phyloP scores from a whole-genome alignment of 2,888 invertebrate species.

The Arrhopalites spinosus region DNA sequence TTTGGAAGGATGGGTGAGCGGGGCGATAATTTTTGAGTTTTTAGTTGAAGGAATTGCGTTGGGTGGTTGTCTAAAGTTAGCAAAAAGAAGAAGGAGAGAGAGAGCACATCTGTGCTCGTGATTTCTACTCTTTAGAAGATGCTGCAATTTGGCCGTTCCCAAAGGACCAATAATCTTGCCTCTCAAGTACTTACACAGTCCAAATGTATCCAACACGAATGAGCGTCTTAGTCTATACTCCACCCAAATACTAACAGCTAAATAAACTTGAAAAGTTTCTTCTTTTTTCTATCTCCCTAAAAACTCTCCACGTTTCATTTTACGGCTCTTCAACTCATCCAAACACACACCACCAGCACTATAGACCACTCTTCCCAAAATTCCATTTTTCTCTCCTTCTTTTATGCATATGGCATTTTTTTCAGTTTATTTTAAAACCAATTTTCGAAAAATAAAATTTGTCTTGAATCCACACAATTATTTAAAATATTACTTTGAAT shows the following conservation, averaged over 20 bases:
- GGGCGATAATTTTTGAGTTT: slow-evolving; percentile 18
- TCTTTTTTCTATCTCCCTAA: not conserved
- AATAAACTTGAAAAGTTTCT: slow-evolving; percentile 11
- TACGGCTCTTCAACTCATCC: not conserved
- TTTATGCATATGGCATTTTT: too few relatives aligned
- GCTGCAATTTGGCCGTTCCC: slow-evolving; percentile 53
- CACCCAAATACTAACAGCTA: slow-evolving; percentile 31
- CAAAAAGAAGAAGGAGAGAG: slow-evolving; percentile 1
- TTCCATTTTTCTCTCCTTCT: too few relatives aligned
- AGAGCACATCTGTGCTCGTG: slow-evolving; percentile 49
- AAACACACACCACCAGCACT: not conserved
- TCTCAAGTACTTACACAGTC: slow-evolving; percentile 34
- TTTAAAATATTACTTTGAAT: too few relatives aligned
- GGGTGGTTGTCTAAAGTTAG: slow-evolving; percentile 30
- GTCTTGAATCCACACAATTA: too few relatives aligned
- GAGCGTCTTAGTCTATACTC: slow-evolving; percentile 10
- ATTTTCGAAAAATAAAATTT: too few relatives aligned
- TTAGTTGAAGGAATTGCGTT: not conserved
- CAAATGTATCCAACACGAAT: slow-evolving; percentile 11
- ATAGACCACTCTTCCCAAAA: too few relatives aligned
- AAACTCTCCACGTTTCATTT: not conserved
- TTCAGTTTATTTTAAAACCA: too few relatives aligned
- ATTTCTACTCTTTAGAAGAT: slow-evolving; percentile 40
- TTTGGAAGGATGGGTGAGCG: not conserved
- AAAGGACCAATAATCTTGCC: slow-evolving; percentile 53